A percentile compares a stretch with the other conserved stretches of the same genome.
Evolutionary conservation across 2,797 vertebrate species (phyloP).

Genomic region (Urosaurus nigricauda): DNA sequence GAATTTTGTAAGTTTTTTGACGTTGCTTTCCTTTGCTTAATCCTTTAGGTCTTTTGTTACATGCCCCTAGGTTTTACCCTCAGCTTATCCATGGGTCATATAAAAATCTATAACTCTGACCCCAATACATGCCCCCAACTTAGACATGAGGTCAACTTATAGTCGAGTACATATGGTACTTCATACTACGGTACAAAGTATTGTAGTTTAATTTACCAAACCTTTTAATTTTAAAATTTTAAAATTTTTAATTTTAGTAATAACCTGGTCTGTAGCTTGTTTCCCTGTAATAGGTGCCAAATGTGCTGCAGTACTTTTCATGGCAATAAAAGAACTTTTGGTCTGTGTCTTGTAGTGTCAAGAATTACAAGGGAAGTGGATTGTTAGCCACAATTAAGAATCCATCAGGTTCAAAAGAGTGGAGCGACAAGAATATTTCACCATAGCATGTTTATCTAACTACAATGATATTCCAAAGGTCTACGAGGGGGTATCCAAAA

Average conservation of each 20-base stretch:
- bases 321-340: constrained; percentile 46
- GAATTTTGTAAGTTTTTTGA: too few relatives aligned
- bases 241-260: constrained; percentile 73
- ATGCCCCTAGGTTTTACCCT: too few relatives aligned
- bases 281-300: constrained; percentile 55
- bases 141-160: too few relatives aligned
- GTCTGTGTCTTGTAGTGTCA: constrained; percentile 30
- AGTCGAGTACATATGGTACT: too few relatives aligned
- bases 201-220: constrained; percentile 5
- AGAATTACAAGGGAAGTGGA: constrained; percentile 55
- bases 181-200: constrained; percentile 41
- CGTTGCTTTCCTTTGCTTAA: too few relatives aligned
- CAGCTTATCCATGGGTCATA: too few relatives aligned
- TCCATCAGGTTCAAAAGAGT: constrained; percentile 50
- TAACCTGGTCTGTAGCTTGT: constrained; percentile 44
- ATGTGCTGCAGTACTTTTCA: constrained; percentile 52
- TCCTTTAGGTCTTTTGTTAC: too few relatives aligned
- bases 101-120: too few relatives aligned
- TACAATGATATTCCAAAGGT: constrained; percentile 55
- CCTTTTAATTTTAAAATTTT: too few relatives aligned
- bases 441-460: constrained; percentile 64
- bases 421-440: constrained; percentile 51
- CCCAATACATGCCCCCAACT: too few relatives aligned
- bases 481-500: too few relatives aligned
- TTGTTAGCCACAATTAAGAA: constrained; percentile 51